Evolutionary conservation across 1,140 invertebrate genomes (phyloP).

Genomic region (Batillaria attramentaria): DNA sequence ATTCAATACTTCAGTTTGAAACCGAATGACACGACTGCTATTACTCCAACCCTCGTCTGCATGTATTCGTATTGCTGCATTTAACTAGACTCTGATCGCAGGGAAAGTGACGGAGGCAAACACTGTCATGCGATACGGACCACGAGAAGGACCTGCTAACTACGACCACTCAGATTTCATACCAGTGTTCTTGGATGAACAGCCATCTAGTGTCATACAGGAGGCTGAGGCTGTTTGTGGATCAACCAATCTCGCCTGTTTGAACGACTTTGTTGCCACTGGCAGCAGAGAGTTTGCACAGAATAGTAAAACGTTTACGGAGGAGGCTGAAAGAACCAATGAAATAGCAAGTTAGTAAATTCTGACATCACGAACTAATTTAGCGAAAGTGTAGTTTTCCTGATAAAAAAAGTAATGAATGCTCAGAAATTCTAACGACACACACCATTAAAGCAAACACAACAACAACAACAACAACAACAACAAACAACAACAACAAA

Average conservation of each 20-base stretch:
- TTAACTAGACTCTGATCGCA: conserved; percentile 21
- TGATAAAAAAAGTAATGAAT: not conserved
- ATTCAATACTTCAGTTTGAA: not conserved
- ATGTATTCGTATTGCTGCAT: not conserved
- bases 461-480: not conserved
- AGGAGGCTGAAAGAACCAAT: not conserved
- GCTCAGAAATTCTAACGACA: not conserved
- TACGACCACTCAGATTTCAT: conserved; percentile 38
- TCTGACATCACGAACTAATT: not conserved
- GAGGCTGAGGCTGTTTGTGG: conserved; percentile 40
- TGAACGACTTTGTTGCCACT: conserved; percentile 49
- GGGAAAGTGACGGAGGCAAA: conserved; percentile 34
- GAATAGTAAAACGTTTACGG: conserved; percentile 21
- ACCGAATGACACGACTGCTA: not conserved
- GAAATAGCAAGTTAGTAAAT: not conserved
- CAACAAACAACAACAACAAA: not conserved
- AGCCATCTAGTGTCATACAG: not conserved
- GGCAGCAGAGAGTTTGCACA: conserved; percentile 39
- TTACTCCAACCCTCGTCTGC: not conserved
- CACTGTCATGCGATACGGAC: conserved; percentile 39
- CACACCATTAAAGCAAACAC: not conserved
- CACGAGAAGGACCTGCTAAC: conserved; percentile 33
- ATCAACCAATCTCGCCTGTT: conserved; percentile 37
- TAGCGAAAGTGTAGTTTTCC: not conserved
- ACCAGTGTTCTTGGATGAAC: conserved; percentile 42